These are phyloP conservation scores for Bombycilla garrulus DNA, from an alignment of 2,113 vertebrate species.

Conservation along the genomic window DNA sequence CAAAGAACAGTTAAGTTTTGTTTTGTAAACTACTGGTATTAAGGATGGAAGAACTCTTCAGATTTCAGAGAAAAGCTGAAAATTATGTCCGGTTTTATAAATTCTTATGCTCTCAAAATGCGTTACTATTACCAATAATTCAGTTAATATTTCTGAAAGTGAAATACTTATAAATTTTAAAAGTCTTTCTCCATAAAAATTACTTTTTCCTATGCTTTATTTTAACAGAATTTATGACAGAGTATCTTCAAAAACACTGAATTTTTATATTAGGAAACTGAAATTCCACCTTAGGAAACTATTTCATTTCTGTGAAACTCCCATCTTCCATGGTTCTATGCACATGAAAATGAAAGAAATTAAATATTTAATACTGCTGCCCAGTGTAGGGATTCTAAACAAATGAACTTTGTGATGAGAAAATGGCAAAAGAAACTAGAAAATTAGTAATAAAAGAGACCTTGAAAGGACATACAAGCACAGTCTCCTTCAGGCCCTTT, in stretches of 20 bases:
- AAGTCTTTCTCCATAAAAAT: not conserved
- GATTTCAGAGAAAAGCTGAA: not conserved
- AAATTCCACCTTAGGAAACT: not conserved
- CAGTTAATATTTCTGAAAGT: not conserved
- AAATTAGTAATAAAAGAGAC: not conserved
- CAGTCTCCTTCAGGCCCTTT: not conserved
- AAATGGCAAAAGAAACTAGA: not conserved
- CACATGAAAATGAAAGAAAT: not conserved
- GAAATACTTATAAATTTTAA: not conserved
- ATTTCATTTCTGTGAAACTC: not conserved
- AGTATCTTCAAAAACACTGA: not conserved
- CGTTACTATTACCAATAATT: not conserved
- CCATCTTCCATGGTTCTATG: not conserved
- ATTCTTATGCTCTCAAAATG: not conserved
- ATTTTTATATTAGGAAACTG: not conserved
- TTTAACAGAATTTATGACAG: not conserved
- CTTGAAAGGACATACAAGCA: not conserved
- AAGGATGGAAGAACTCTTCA: not conserved
- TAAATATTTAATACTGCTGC: not conserved
- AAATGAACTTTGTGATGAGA: not conserved
- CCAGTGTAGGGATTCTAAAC: not conserved
- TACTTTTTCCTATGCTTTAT: not conserved
- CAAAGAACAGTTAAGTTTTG: not conserved
- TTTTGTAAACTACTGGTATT: not conserved
- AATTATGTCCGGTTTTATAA: not conserved